A percentile compares a stretch with the other conserved stretches of the same genome.
Evolutionary conservation across 2,797 vertebrate species (phyloP).

Genomic region (Rhinogobio ventralis): DNA sequence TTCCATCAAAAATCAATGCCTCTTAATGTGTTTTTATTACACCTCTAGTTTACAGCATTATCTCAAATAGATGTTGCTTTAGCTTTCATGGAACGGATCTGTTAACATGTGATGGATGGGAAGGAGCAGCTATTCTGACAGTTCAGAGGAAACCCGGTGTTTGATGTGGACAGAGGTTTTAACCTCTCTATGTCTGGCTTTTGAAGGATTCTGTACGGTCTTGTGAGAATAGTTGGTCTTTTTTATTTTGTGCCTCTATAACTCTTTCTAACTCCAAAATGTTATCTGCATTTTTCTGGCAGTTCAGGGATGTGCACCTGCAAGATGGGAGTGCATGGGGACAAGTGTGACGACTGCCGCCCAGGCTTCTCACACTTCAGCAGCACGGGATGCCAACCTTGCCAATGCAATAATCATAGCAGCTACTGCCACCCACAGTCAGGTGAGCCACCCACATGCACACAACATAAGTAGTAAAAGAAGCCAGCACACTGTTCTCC

Average conservation of each 20-base stretch:
- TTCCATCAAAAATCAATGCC: background rate
- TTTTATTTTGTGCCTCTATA: background rate
- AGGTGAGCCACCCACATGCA: conserved; percentile 58
- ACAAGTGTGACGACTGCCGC: conserved; percentile 77
- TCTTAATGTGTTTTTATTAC: background rate
- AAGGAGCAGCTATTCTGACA: conserved; percentile 33
- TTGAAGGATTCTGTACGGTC: conserved; percentile 1
- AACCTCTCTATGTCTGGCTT: conserved; percentile 33
- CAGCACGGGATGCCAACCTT: conserved; percentile 72
- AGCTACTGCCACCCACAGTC: conserved; percentile 71
- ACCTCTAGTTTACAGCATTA: background rate
- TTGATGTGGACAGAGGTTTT: conserved; percentile 30
- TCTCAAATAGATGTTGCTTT: conserved; percentile 4
- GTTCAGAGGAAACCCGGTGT: conserved; percentile 34
- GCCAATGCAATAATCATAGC: conserved; percentile 81
- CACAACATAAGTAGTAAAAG: background rate
- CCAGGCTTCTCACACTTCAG: conserved; percentile 76
- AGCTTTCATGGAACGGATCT: background rate
- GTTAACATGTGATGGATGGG: conserved; percentile 12
- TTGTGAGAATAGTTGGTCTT: background rate
- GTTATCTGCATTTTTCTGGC: conserved; percentile 52
- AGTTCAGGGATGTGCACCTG: conserved; percentile 83
- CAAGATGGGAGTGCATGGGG: conserved; percentile 73
- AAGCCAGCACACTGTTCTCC: background rate
- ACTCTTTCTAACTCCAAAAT: background rate